phyloP scores from a whole-genome alignment of 2,888 invertebrate genomes.

The Drosophila barbarae region DNA sequence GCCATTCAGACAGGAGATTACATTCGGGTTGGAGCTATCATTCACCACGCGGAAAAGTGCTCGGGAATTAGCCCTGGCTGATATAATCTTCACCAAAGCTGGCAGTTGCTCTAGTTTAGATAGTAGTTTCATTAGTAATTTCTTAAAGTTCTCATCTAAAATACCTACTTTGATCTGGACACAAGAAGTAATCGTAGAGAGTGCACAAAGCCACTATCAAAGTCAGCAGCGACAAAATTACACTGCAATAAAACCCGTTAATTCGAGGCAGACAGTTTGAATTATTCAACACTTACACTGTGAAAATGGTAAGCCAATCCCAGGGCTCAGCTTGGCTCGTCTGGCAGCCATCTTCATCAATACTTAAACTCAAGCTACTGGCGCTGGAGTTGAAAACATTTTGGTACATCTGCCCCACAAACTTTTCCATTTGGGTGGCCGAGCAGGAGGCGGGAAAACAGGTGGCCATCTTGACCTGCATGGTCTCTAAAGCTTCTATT shows the following conservation, averaged over 20 bases:
- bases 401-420: constrained; percentile 32
- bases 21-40: constrained; percentile 38
- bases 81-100: constrained; percentile 54
- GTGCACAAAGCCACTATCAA: constrained; percentile 35
- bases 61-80: constrained; percentile 57
- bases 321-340: constrained; percentile 18
- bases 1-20: constrained; percentile 77
- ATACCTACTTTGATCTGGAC: constrained; percentile 42
- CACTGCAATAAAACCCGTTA: constrained; percentile 26
- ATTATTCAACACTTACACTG: constrained; percentile 52
- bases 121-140: not conserved
- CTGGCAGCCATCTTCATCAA: constrained; percentile 37
- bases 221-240: constrained; percentile 37
- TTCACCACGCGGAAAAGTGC: constrained; percentile 47
- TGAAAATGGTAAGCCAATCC: constrained; percentile 57
- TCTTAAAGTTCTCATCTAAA: fast-evolving
- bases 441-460: constrained; percentile 64
- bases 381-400: constrained; percentile 9
- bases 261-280: not conserved
- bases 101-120: constrained; percentile 26
- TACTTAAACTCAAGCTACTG: not conserved
- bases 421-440: constrained; percentile 36
- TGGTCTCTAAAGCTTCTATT: not conserved
- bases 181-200: constrained; percentile 52
- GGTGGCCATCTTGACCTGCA: constrained; percentile 42